A percentile compares a stretch with the other conserved stretches of the same genome.
Evolutionary conservation across 2,113 vertebrate species (phyloP).

Genomic region (Heterotilapia buettikoferi): DNA sequence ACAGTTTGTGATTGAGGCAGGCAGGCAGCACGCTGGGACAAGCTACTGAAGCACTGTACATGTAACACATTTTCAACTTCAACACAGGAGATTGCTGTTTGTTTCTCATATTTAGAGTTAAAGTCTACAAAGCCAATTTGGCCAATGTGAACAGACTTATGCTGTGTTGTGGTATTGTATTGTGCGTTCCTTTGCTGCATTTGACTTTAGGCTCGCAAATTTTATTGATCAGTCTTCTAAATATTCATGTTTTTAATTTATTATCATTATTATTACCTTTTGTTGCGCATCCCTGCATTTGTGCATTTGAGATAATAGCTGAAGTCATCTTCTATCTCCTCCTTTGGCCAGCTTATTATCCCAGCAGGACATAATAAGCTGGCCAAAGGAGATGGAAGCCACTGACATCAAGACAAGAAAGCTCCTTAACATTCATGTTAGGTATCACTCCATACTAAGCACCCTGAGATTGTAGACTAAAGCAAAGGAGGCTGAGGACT

Average conservation of each 20-base stretch:
- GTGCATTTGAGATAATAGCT: not conserved
- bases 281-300: not conserved
- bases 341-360: not conserved
- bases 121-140: not conserved
- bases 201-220: not conserved
- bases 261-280: not conserved
- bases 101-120: not conserved
- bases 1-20: not conserved
- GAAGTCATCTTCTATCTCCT: not conserved
- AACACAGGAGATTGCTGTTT: not conserved
- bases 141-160: not conserved
- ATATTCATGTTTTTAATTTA: not conserved
- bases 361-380: not conserved
- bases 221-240: not conserved
- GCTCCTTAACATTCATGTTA: not conserved
- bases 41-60: not conserved
- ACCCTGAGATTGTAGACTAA: not conserved
- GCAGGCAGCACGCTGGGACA: not conserved
- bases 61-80: not conserved
- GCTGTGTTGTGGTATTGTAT: not conserved
- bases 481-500: not conserved
- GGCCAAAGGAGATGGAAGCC: not conserved
- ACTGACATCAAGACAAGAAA: not conserved
- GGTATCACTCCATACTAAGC: fast-evolving
- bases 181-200: not conserved